A percentile compares a stretch with the other conserved stretches of the same genome.
These are phyloP conservation scores for Arbacia lixula DNA, from an alignment of 53 echinoderm and acorn worm genomes.

Conservation along the genomic window DNA sequence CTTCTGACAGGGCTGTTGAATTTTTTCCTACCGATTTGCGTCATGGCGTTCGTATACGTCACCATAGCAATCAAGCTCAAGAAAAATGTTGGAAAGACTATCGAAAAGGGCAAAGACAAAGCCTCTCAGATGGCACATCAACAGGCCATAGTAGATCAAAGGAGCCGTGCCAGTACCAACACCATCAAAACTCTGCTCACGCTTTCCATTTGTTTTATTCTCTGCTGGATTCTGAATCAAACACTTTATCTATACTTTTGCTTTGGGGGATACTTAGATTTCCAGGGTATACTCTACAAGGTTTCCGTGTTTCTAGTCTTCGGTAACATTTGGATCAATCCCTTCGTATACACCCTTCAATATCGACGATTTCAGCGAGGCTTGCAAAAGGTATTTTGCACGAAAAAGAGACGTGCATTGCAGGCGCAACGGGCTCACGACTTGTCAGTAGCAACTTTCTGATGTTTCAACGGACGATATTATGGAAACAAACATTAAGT, in stretches of 20 bases:
- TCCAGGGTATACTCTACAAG: neutral
- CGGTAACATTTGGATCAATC: constrained; percentile 31
- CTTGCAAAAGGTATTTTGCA: constrained; percentile 8
- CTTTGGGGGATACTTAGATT: neutral
- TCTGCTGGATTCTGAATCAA: constrained; percentile 49
- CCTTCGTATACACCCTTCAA: constrained; percentile 8
- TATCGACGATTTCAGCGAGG: constrained; percentile 18
- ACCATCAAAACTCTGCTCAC: constrained; percentile 39
- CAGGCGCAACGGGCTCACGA: no score
- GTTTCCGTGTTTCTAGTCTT: constrained; percentile 18
- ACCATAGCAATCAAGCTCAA: neutral
- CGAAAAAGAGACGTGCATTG: neutral
- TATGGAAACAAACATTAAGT: no score
- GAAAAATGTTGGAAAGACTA: neutral
- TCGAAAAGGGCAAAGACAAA: no score
- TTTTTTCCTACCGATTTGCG: constrained; percentile 14
- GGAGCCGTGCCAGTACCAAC: constrained; percentile 23
- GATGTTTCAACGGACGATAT: no score
- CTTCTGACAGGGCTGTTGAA: neutral
- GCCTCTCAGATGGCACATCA: neutral
- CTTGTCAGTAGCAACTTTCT: no score
- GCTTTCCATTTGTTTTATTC: constrained; percentile 25
- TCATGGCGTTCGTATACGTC: constrained; percentile 16
- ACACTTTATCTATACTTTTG: neutral
- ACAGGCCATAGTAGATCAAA: neutral